A percentile compares a stretch with the other conserved stretches of the same genome.
Evolutionary conservation across 2,888 invertebrate species (phyloP).

Genomic region (Lasioglossum morio): DNA sequence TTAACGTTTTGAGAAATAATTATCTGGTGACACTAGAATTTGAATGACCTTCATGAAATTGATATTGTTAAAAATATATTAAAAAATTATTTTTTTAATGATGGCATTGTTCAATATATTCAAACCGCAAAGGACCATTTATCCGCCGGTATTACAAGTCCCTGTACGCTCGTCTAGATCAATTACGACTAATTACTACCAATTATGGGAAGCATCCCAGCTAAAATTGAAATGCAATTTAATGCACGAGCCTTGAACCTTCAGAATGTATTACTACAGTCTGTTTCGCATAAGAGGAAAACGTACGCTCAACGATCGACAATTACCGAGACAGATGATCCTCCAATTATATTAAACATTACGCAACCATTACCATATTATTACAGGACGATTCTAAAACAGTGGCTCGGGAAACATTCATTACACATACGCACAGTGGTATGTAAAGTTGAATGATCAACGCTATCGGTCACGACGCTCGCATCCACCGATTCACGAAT

Average conservation of each 20-base stretch:
- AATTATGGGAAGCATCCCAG: background rate
- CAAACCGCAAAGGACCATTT: background rate
- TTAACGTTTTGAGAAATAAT: background rate
- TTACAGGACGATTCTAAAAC: background rate
- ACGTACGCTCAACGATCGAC: background rate
- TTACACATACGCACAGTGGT: background rate
- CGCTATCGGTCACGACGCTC: background rate
- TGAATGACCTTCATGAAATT: too few relatives aligned
- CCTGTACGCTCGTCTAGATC: background rate
- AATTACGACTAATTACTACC: background rate
- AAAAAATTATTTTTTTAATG: too few relatives aligned
- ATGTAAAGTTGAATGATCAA: background rate
- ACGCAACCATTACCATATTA: background rate
- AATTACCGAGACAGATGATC: background rate
- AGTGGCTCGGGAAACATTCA: background rate
- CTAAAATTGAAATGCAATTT: background rate
- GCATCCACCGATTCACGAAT: background rate
- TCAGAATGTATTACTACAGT: background rate
- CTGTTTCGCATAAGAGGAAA: background rate
- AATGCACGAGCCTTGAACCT: background rate
- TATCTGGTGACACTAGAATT: background rate
- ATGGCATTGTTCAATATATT: background rate
- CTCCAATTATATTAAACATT: slow-evolving; percentile 8
- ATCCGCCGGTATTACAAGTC: background rate
- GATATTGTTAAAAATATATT: too few relatives aligned